Evolutionary conservation across 2,888 invertebrate genomes (phyloP).

Genomic region (Agrochola macilenta): DNA sequence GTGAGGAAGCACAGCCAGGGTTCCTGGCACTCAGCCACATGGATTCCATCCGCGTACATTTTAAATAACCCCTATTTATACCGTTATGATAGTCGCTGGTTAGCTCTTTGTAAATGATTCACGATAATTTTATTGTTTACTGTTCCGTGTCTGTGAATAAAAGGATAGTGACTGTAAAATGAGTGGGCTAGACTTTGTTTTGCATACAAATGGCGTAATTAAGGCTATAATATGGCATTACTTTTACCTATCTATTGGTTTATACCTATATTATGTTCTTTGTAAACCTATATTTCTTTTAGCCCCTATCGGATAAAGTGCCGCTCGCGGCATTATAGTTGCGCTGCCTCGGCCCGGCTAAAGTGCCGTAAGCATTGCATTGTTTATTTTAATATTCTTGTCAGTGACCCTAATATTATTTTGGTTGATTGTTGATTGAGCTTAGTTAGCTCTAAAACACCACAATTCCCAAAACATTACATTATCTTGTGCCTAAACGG

Average conservation of each 20-base stretch:
- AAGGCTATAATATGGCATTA: background rate
- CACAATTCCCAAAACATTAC: too few relatives aligned
- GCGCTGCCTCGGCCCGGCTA: too few relatives aligned
- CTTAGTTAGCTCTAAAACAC: too few relatives aligned
- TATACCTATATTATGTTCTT: background rate
- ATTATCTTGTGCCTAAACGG: too few relatives aligned
- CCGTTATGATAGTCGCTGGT: constrained; percentile 6
- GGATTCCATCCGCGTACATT: constrained; percentile 27
- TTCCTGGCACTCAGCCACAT: constrained; percentile 53
- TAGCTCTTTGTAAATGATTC: constrained; percentile 20
- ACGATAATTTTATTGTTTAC: constrained; percentile 22
- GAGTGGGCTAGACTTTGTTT: background rate
- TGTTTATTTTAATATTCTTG: too few relatives aligned
- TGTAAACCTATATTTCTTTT: background rate
- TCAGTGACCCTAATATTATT: too few relatives aligned
- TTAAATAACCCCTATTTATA: constrained; percentile 45
- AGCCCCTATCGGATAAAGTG: too few relatives aligned
- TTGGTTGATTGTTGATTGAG: too few relatives aligned
- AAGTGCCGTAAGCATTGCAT: too few relatives aligned
- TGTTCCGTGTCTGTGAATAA: background rate
- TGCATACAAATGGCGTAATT: constrained; percentile 13
- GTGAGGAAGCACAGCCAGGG: constrained; percentile 47
- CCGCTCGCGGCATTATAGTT: too few relatives aligned
- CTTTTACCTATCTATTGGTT: background rate
- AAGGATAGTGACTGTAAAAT: background rate